phyloP scores from a whole-genome alignment of 2,888 invertebrate species.

The Tinea trinotella region DNA sequence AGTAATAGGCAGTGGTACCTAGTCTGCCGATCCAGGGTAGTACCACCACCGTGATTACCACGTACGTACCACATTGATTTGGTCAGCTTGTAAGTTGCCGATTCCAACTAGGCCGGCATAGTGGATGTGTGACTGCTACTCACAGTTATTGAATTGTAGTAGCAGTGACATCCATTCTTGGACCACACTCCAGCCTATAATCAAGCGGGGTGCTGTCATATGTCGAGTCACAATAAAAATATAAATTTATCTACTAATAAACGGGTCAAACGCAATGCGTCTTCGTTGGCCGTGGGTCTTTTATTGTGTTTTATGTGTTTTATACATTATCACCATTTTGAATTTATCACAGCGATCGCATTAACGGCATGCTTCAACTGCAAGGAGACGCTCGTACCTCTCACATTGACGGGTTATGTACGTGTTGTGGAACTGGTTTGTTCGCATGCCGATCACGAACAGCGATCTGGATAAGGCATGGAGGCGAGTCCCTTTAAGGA shows the following conservation, averaged over 20 bases:
- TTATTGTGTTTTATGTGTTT: conserved; percentile 1
- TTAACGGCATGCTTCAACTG: conserved; percentile 13
- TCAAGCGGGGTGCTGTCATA: too few species aligned
- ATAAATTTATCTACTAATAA: conserved; percentile 4
- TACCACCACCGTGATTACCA: too few species aligned
- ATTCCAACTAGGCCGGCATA: too few species aligned
- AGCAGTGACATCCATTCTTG: too few species aligned
- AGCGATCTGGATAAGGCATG: conserved; percentile 26
- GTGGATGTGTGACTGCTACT: too few species aligned
- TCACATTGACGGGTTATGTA: conserved; percentile 39
- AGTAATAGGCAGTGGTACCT: too few species aligned
- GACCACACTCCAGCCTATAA: too few species aligned
- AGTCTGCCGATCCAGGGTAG: too few species aligned
- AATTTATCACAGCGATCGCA: conserved; percentile 11
- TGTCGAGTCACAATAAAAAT: too few species aligned
- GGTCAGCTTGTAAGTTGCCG: too few species aligned
- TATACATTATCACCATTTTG: conserved; percentile 1
- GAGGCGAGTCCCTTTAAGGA: conserved; percentile 55
- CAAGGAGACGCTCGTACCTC: conserved; percentile 15
- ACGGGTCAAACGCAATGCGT: conserved; percentile 11
- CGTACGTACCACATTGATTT: too few species aligned
- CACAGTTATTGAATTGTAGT: too few species aligned
- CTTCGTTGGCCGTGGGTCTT: neutral
- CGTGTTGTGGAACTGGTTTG: conserved; percentile 32
- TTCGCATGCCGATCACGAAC: conserved; percentile 50